These are phyloP conservation scores for Acrobeloides nanus DNA, from an alignment of 2,888 invertebrate genomes.

Conservation along the genomic window DNA sequence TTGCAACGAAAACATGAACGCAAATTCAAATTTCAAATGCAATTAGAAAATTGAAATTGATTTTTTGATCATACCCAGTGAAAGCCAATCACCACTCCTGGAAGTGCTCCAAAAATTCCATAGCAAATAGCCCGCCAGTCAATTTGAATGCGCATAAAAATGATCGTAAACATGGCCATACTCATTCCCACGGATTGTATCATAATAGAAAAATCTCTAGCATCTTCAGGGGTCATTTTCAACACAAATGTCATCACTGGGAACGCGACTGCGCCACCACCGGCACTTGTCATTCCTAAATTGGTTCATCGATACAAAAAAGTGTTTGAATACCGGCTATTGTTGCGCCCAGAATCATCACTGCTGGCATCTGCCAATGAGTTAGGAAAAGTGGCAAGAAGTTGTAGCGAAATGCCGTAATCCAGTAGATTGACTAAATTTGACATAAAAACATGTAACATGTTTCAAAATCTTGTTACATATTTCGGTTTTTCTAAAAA, in stretches of 20 bases:
- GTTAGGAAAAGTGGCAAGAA: slow-evolving; percentile 41
- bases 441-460: no score
- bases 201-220: slow-evolving; percentile 43
- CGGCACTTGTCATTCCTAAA: slow-evolving; percentile 39
- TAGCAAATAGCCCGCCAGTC: slow-evolving; percentile 43
- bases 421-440: no score
- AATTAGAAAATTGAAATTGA: no score
- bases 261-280: slow-evolving; percentile 41
- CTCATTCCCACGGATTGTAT: slow-evolving; percentile 51
- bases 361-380: slow-evolving; percentile 49
- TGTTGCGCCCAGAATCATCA: slow-evolving; percentile 52
- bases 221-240: slow-evolving; percentile 35
- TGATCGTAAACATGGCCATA: slow-evolving; percentile 46
- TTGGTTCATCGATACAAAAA: slow-evolving; percentile 2
- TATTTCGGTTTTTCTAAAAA: no score
- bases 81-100: slow-evolving; percentile 49
- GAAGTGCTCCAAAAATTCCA: slow-evolving; percentile 40
- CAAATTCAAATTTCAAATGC: no score
- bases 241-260: slow-evolving; percentile 45
- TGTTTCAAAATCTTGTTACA: no score
- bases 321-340: slow-evolving; percentile 21
- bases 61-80: slow-evolving; percentile 25
- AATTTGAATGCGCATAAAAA: slow-evolving; percentile 48
- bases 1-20: no score
- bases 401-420: slow-evolving; percentile 38